These are phyloP conservation scores for Paracanthobrama guichenoti DNA, from an alignment of 2,113 vertebrate species.

Conservation along the genomic window DNA sequence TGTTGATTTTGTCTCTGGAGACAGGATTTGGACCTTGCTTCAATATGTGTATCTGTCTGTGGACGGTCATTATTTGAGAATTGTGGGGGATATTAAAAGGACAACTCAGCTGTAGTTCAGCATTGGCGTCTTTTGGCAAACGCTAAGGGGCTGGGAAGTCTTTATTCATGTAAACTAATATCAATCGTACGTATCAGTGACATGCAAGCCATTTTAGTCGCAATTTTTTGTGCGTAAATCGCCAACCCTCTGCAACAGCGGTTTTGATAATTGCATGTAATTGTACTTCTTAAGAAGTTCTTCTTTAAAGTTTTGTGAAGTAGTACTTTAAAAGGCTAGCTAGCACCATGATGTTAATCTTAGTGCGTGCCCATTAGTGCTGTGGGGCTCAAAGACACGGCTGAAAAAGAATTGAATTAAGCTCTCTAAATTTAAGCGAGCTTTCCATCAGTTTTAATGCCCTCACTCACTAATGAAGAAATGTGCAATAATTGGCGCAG, in stretches of 20 bases:
- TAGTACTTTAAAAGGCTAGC: conserved; percentile 22
- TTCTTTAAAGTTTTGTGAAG: conserved; percentile 33
- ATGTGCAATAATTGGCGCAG: conserved; percentile 28
- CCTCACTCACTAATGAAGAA: conserved; percentile 29
- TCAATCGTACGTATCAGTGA: neutral
- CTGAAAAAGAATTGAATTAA: conserved; percentile 22
- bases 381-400: neutral
- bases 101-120: conserved; percentile 21
- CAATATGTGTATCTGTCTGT: neutral
- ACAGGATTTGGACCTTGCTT: conserved; percentile 9
- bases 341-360: conserved; percentile 14
- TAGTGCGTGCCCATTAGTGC: conserved; percentile 13
- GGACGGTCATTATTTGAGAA: conserved; percentile 14
- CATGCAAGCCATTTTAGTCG: neutral
- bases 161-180: neutral
- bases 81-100: conserved; percentile 28
- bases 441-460: conserved; percentile 28
- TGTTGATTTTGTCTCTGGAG: conserved; percentile 20
- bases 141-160: neutral
- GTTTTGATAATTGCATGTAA: conserved; percentile 31
- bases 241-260: neutral
- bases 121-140: neutral
- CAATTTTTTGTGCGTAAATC: conserved; percentile 1
- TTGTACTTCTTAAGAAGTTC: conserved; percentile 8
- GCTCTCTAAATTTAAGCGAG: conserved; percentile 22